Percentiles rank a stretch among this genome's conserved stretches.
phyloP scores from a whole-genome alignment of 2,113 vertebrate genomes.

The Oostethus manadensis region DNA sequence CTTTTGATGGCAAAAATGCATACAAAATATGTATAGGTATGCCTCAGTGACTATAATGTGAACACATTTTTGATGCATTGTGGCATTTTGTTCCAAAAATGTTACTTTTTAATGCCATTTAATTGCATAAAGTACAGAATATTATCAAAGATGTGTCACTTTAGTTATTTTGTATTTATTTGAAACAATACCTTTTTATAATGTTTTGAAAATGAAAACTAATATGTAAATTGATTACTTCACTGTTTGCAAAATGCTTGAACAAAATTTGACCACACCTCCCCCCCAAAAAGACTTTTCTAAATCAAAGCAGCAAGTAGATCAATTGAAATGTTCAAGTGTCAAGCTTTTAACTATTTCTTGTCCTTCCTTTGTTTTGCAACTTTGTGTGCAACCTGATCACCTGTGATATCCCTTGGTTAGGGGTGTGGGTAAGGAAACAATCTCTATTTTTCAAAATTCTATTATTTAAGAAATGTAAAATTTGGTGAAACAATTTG shows the following conservation, averaged over 20 bases:
- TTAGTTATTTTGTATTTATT: background rate
- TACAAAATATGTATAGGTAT: conserved; percentile 17
- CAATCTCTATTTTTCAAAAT: background rate
- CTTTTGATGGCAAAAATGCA: conserved; percentile 24
- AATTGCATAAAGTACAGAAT: too few species aligned
- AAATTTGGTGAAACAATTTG: background rate
- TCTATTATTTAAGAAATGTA: background rate
- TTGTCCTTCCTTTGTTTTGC: conserved; percentile 60
- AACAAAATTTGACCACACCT: conserved; percentile 5
- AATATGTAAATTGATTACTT: background rate
- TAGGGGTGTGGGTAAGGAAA: conserved; percentile 95
- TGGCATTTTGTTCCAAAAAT: too few species aligned
- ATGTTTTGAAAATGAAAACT: background rate
- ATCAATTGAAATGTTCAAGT: conserved; percentile 10
- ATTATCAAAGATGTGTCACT: too few species aligned
- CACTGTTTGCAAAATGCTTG: conserved; percentile 11
- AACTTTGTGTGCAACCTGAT: conserved; percentile 43
- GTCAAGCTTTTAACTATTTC: conserved; percentile 60
- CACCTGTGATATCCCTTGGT: conserved; percentile 31
- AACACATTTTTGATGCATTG: conserved; percentile 6
- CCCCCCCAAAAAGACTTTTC: conserved; percentile 10
- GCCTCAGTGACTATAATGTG: background rate
- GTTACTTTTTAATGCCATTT: too few species aligned
- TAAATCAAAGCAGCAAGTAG: conserved; percentile 20
- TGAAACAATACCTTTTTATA: background rate